Base-by-base conservation (phyloP, 2,797 vertebrate species). In the Streptopelia turtur region DNA sequence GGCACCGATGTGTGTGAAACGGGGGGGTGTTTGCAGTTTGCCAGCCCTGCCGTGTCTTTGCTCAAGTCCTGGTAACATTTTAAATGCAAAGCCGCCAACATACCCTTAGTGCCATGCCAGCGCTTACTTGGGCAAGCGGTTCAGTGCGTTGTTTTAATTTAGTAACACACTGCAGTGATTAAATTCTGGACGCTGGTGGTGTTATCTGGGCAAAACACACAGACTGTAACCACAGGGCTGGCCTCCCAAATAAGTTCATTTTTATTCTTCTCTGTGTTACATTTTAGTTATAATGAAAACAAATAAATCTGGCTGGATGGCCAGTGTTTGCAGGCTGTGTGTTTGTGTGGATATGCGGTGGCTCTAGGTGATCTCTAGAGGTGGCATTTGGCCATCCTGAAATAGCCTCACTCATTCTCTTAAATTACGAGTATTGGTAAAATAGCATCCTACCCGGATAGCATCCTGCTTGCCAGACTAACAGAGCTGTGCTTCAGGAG, bases 1-100 rank as follows among this genome's bases (percentile, higher is more conserved):
- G n/a, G 1, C 0, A 2, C 30, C 63, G 27, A 8, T 0, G 5
- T 15, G 30, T 17, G 28, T 45, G 78, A 33, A 53, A 22, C 13
- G 11, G 24, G 2, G 2, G 24, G 35, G 68, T 82, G 65, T 31
- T 8, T 31, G 30, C 41, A 28, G 30, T 30, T 11, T 13, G 35
- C 45, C 25, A 60, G 23, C 12, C 23, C 60, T 0, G 1, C 24
- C 11, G 25, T 33, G 49, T 13, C 79, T 80, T 64, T 47, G 55
- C 69, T 33, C 20, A 28, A 45, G 72, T 60, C 68, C 61, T 61
- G 0, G 50, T 66, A 83, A 70, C 55, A 10, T 64, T 87, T 76
- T 14, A 4, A 52, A 43, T 16, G 5, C 39, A 35, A 45, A 69
- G 53, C 11, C 13, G 14, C 21, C 75, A 82, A 70, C 0, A 0